phyloP scores from a whole-genome alignment of 2,888 invertebrate genomes.

The Tinea trinotella region DNA sequence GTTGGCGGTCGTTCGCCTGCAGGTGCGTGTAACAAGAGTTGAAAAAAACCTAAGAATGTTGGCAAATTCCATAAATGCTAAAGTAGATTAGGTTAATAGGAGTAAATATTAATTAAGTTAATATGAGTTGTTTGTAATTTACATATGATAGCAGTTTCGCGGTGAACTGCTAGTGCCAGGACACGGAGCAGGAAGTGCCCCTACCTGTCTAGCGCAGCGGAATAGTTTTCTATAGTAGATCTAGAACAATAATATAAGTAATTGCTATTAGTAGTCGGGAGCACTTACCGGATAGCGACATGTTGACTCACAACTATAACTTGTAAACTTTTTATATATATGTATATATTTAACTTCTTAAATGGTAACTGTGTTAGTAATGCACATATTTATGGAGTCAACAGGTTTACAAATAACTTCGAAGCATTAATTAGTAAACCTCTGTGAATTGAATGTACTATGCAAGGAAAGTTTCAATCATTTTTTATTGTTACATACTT shows the following conservation, averaged over 20 bases:
- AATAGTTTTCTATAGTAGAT: constrained; percentile 6
- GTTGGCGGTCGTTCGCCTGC: constrained; percentile 11
- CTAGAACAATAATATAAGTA: constrained; percentile 1
- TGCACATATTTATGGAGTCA: constrained; percentile 15
- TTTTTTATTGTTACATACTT: background rate
- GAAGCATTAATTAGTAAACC: background rate
- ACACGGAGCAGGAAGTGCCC: constrained; percentile 14
- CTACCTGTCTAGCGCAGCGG: background rate
- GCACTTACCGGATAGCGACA: constrained; percentile 10
- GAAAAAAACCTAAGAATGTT: constrained; percentile 12
- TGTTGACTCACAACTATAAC: constrained; percentile 6
- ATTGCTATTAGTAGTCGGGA: background rate
- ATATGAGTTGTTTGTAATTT: constrained; percentile 15
- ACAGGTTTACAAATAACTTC: constrained; percentile 5
- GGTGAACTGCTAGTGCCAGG: constrained; percentile 15
- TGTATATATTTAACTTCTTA: background rate
- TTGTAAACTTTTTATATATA: constrained; percentile 10
- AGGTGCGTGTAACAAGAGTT: constrained; percentile 2
- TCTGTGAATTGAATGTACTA: background rate
- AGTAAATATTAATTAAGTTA: background rate
- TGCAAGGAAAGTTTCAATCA: background rate
- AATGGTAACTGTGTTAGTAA: constrained; percentile 17
- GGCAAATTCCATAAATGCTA: constrained; percentile 16
- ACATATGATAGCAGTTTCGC: constrained; percentile 19
- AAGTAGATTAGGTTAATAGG: constrained; percentile 11